Conservation (phyloP, 2,113 vertebrate species). For the Thamnophis sirtalis region DNA sequence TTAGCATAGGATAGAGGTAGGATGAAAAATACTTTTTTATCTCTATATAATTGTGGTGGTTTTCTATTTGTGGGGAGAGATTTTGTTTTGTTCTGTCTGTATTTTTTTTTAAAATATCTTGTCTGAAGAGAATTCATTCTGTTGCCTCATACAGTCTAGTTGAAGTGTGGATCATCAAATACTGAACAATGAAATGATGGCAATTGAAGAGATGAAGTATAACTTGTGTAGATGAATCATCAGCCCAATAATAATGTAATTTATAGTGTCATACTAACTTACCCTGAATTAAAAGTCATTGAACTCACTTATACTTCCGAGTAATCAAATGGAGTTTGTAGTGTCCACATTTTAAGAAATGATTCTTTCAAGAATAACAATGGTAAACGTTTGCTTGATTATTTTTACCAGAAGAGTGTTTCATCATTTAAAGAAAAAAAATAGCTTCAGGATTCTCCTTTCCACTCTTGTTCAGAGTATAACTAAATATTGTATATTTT, state of each 20-base stretch:
- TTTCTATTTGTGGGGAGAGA: background rate
- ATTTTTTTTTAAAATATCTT: background rate
- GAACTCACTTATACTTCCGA: background rate
- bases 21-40: background rate
- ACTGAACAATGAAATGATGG: background rate
- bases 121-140: background rate
- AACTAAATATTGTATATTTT: slow-evolving; percentile 1
- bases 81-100: background rate
- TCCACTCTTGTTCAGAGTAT: background rate
- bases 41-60: background rate
- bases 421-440: background rate
- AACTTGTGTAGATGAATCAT: background rate
- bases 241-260: background rate
- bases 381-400: background rate
- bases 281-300: background rate
- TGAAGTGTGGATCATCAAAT: background rate
- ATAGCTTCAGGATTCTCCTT: background rate
- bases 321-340: background rate
- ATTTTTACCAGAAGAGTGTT: background rate
- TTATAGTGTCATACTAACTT: background rate
- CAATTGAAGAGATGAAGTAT: background rate
- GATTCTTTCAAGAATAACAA: background rate
- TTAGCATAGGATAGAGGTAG: background rate
- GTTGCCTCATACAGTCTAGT: background rate
- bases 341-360: background rate